Evolutionary conservation across 2,797 vertebrate genomes (phyloP).

Genomic region (Tachyglossus aculeatus): DNA sequence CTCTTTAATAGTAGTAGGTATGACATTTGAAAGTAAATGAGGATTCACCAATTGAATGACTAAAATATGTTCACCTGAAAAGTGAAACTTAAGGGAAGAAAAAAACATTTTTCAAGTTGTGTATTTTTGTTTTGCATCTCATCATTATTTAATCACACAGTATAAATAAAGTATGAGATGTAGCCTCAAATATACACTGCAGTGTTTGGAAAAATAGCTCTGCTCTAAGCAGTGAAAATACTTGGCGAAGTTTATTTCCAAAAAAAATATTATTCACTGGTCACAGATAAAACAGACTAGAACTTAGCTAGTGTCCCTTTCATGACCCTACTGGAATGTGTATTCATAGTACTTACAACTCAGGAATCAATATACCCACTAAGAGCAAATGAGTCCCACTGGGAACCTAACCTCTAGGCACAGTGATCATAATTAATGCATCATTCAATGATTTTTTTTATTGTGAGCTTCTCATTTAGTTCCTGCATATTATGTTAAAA

Average conservation of each 20-base stretch:
- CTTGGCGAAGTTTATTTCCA: not conserved
- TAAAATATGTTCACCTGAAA: not conserved
- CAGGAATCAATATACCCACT: not conserved
- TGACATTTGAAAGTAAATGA: too few species aligned
- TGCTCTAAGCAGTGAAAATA: not conserved
- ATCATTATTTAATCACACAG: not conserved
- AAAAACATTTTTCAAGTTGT: not conserved
- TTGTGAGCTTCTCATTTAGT: not conserved
- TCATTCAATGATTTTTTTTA: too few species aligned
- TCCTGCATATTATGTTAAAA: not conserved
- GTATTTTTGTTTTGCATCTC: not conserved
- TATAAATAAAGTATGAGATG: too few species aligned
- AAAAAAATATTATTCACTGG: not conserved
- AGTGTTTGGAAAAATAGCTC: too few species aligned
- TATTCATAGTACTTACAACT: conserved; percentile 3
- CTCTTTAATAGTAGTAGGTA: not conserved
- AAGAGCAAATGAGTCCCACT: not conserved
- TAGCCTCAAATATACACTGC: too few species aligned
- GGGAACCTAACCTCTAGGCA: not conserved
- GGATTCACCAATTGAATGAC: not conserved
- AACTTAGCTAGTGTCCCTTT: conserved; percentile 4
- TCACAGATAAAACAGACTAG: not conserved
- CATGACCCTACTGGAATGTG: not conserved
- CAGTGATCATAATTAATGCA: not conserved
- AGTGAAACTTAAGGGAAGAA: not conserved